A percentile compares a stretch with the other conserved stretches of the same genome.
Conservation (phyloP, 2,888 invertebrate genomes). For the Drosophila neonasuta region DNA sequence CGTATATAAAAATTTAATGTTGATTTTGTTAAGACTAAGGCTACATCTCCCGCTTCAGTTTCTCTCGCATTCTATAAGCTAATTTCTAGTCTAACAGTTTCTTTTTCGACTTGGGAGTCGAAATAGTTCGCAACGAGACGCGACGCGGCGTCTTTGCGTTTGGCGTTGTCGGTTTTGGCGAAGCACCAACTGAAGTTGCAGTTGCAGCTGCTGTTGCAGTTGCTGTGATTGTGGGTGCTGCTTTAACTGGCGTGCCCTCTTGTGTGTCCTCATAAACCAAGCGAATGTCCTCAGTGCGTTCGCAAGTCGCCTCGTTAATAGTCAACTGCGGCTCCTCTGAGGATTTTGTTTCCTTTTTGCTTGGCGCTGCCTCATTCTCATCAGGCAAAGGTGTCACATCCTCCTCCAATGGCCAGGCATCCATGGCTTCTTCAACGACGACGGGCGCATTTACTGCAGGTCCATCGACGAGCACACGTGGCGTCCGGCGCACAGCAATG, state of each 20-base stretch:
- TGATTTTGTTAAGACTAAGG: conserved; percentile 36
- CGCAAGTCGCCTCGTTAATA: conserved; percentile 60
- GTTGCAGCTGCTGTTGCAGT: background rate
- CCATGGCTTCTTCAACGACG: conserved; percentile 78
- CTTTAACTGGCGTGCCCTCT: conserved; percentile 49
- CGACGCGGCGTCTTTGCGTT: conserved; percentile 85
- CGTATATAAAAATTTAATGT: conserved; percentile 30
- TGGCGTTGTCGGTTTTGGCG: conserved; percentile 64
- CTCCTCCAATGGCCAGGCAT: conserved; percentile 76
- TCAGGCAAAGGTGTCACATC: conserved; percentile 34
- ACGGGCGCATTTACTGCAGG: conserved; percentile 59
- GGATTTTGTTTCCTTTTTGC: conserved; percentile 9
- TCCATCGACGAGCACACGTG: conserved; percentile 65
- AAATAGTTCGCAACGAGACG: conserved; percentile 89
- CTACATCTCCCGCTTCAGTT: conserved; percentile 16
- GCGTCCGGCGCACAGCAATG: conserved; percentile 80
- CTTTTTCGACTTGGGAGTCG: conserved; percentile 89
- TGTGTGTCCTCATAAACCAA: conserved; percentile 85
- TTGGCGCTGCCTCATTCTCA: conserved; percentile 15
- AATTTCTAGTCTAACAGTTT: conserved; percentile 77
- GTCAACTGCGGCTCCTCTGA: conserved; percentile 12
- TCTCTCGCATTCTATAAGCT: conserved; percentile 25
- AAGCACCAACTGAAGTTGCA: conserved; percentile 33
- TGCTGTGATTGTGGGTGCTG: background rate
- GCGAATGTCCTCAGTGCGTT: conserved; percentile 84